Percentiles rank a stretch among this genome's conserved stretches.
Evolutionary conservation across 2,888 invertebrate genomes (phyloP).

Genomic region (Diplolepis rosae): DNA sequence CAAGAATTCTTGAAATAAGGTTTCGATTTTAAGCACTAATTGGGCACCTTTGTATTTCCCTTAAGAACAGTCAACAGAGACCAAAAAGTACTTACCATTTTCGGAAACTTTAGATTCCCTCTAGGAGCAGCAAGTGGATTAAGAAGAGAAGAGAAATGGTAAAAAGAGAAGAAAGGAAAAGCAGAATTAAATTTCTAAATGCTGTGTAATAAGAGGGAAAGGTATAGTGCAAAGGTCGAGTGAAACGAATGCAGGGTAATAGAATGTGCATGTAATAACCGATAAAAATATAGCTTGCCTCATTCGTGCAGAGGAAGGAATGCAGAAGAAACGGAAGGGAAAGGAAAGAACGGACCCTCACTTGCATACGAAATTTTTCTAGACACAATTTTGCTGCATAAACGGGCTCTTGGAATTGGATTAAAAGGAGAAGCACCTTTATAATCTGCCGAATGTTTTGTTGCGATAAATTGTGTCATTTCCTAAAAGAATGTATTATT

Average conservation of each 20-base stretch:
- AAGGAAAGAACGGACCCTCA: slow-evolving; percentile 60
- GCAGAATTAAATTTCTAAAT: slow-evolving; percentile 12
- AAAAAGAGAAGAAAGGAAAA: slow-evolving; percentile 40
- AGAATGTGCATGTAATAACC: slow-evolving; percentile 69
- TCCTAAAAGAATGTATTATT: not conserved
- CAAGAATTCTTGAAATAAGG: slow-evolving; percentile 65
- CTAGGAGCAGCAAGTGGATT: slow-evolving; percentile 39
- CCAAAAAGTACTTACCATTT: slow-evolving; percentile 53
- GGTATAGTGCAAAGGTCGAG: slow-evolving; percentile 38
- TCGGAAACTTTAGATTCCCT: slow-evolving; percentile 49
- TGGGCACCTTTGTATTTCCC: slow-evolving; percentile 68
- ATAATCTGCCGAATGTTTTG: slow-evolving; percentile 34
- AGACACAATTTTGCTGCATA: slow-evolving; percentile 36
- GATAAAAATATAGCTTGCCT: slow-evolving; percentile 51
- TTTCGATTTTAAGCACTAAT: slow-evolving; percentile 70
- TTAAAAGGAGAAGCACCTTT: slow-evolving; percentile 38
- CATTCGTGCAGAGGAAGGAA: slow-evolving; percentile 49
- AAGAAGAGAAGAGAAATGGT: slow-evolving; percentile 38
- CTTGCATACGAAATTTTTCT: slow-evolving; percentile 54
- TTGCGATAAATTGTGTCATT: slow-evolving; percentile 12
- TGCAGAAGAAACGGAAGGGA: slow-evolving; percentile 69
- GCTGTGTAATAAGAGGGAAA: slow-evolving; percentile 36
- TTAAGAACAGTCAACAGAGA: slow-evolving; percentile 58
- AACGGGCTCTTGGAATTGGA: slow-evolving; percentile 31
- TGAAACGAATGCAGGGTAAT: slow-evolving; percentile 61